Base-by-base conservation (phyloP, 2,113 vertebrate species). In the Vulpes lagopus region DNA sequence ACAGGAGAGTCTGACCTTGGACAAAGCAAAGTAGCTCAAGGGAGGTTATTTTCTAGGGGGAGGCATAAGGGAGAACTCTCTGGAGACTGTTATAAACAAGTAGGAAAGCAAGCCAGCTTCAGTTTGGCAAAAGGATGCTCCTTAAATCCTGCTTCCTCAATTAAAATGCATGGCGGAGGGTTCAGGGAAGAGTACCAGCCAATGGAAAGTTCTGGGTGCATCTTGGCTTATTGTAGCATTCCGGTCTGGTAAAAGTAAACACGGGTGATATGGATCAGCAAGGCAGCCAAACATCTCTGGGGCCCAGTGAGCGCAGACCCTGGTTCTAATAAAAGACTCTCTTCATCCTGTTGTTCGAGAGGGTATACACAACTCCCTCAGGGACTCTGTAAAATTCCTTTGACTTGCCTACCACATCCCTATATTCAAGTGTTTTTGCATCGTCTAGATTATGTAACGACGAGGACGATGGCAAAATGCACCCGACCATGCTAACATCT, bases 401-500 rank as follows among this genome's bases (percentile, higher is more conserved):
- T 95, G 25, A 79, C 65, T 97, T 95, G 55, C 73, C 69, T 97
- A 79, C 79, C 88, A 55, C 5, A 81, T 88, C 89, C 20, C 51
- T 94, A 59, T 83, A 71, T 62, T 97, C n/a, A 69, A 97, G 30
- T 38, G 55, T 89, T 94, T 69, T 69, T 53, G 38, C 69, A 20
- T 96, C n/a, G 97, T 97, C 94, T 93, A 91, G 38, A 69, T 98
- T 98, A 94, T 92, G 83, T 93, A 98, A 98, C 51, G 62, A 80
- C 11, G 94, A 55, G 11, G n/a, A 19, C 32, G 79, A 65, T 73
- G 30, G 60, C 73, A n/a, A 69, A n/a, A 35, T 30, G 35, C 8
- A 5, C 43, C 49, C 89, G 60, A 55, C 57, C 93, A 30, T 38
- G 82, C 87, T 93, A 92, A 95, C 73, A 73, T 92, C 85, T 96